A percentile compares a stretch with the other conserved stretches of the same genome.
Evolutionary conservation across 2,888 invertebrate genomes (phyloP).

Genomic region (Electrophaes corylata): DNA sequence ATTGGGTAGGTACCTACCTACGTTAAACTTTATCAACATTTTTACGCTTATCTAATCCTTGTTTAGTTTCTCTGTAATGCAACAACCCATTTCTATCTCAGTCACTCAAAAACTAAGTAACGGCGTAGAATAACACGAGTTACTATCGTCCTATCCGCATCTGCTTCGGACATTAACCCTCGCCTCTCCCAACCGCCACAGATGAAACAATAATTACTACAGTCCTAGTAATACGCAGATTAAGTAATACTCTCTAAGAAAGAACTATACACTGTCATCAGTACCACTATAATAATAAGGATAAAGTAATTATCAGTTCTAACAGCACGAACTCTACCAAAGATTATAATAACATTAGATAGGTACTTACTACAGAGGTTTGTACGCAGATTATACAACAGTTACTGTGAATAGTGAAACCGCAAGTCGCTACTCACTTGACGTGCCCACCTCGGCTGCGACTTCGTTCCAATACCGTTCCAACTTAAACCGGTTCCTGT

Average conservation of each 20-base stretch:
- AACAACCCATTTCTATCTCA: not conserved
- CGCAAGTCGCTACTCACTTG: slow-evolving; percentile 69
- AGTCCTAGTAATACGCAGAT: not conserved
- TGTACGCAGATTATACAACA: slow-evolving; percentile 5
- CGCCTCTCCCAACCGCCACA: not conserved
- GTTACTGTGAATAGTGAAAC: slow-evolving; percentile 22
- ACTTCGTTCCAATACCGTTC: slow-evolving; percentile 81
- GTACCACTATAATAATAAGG: too few relatives aligned
- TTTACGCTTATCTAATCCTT: not conserved
- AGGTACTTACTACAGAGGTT: not conserved
- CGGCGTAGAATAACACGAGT: not conserved
- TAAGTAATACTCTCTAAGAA: not conserved
- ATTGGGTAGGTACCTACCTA: not conserved
- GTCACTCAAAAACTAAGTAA: not conserved
- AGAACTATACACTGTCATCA: not conserved
- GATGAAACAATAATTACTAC: slow-evolving; percentile 8
- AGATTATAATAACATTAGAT: not conserved
- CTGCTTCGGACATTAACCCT: slow-evolving; percentile 11
- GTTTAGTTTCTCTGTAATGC: not conserved
- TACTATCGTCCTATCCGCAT: slow-evolving; percentile 2
- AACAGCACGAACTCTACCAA: not conserved
- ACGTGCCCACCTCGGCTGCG: slow-evolving; percentile 74
- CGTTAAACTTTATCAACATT: not conserved
- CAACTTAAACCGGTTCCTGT: slow-evolving; percentile 75
- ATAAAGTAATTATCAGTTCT: not conserved